Base-by-base conservation (phyloP, 2,888 invertebrate species). In the Onchidella celtica region DNA sequence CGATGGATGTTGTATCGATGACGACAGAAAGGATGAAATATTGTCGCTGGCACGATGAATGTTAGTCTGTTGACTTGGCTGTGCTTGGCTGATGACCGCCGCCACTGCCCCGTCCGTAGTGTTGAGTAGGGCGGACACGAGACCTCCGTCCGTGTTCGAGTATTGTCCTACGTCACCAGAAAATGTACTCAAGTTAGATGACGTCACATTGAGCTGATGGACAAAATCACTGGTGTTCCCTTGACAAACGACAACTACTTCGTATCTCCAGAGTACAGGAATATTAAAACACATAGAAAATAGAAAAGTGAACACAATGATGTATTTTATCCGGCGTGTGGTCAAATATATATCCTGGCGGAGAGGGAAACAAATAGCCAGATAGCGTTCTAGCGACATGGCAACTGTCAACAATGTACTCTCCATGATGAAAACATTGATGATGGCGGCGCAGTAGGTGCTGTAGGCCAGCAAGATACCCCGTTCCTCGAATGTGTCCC, bases 341-440 rank as follows among this genome's bases (percentile, higher is more conserved):
- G 96, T 95, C 91, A 95, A 94, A 68, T 95, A 94, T 3, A 96
- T 95, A 68, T 95, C 94, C 24, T 95, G 95, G 87, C 95, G 95
- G 3, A 96, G 95, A 2, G 96, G 96, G 93, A 95, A 96, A 88
- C 96, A 96, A 6, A 96, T 96, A 83, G 96, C 96, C 47, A 96
- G 95, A 93, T 96, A 96, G 63, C 96, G 94, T 91, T 96, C 96
- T 83, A 96, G 94, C 27, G 96, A 96, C 87, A 96, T 94, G 14
- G 96, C 96, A 75, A 96, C 93, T 21, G 96, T 95, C 95, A 96
- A 95, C 95, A 96, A 95, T 2, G 96, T 96, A 78, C 96, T 96
- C n/a, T 96, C 95, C 57, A 96, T 95, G 95, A 92, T 88, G 78
- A 92, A 92, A 17, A 91, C 87, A 84, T 92, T 92, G 81, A 91